Evolutionary conservation across 2,113 vertebrate genomes (phyloP), one percentile per base, ranked within the genome.

Genomic region (Rhegmatorhina hoffmannsi): DNA sequence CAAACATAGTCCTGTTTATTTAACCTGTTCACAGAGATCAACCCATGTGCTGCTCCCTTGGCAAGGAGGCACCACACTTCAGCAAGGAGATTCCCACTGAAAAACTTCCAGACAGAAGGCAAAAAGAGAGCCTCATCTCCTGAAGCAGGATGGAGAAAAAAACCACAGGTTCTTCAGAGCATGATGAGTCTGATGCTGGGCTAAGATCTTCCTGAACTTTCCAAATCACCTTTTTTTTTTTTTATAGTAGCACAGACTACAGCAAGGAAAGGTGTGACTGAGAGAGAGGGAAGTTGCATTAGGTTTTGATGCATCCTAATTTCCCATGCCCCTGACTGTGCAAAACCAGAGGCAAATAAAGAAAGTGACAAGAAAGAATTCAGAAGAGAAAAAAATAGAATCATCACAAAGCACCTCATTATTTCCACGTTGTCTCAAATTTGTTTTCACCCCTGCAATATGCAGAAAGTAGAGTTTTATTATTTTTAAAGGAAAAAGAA

Each of bases 1-100:
- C 98, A 98, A 98, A 98, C 98, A 98, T 86, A 96, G 97, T 95
- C 95, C 96, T 98, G 98, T 98, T 99, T 99, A 98, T 98, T 99
- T 99, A 99, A 99, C 98, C 98, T 99, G 98, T 98, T 99, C 98
- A 96, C 98, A 98, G 97, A 98, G 98, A 98, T 97, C 98, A 98
- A 92, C 96, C 96, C 92, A 59, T 84, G 94, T 90, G 91, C 84
- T 75, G 78, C 26, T 84, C 87, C 89, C 83, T 64, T 94, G 83
- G 87, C 94, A 95, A 95, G 79, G 77, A 87, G 96, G 81, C 69
- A 91, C 66, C 44, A 77, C 56, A 24, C 93, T 90, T 81, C 86
- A 93, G 76, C 74, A 64, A 90, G 79, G 55, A 96, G 68, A 83
- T 80, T 90, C 75, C 74, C 53, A 62, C 50, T 7, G 18, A 92